Base-by-base conservation (phyloP, 2,888 invertebrate genomes). In the Endotricha flammealis region DNA sequence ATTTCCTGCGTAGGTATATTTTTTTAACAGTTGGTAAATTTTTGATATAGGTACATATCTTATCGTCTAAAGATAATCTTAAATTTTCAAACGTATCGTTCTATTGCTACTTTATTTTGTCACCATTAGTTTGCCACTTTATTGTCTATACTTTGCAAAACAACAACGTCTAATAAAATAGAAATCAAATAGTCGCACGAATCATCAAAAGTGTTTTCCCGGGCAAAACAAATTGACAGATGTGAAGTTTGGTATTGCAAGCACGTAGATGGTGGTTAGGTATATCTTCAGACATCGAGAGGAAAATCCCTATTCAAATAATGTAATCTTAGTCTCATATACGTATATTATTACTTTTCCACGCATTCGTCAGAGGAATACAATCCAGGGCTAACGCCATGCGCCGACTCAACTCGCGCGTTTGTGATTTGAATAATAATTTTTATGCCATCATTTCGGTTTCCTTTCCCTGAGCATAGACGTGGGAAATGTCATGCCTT, bases 351-450 rank as follows among this genome's bases (percentile, higher is more conserved):
- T 74, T 69, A 71, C 73, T 72, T 74, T 73, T 69, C 63, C 72
- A 66, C 63, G 66, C 65, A 77, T 74, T 71, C 75, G 73, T 77
- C 80, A 74, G 65, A 58, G 60, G 70, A 74, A 79, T 77, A 82
- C 73, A 80, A 79, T 80, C 78, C 79, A 74, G 77, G 75, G 68
- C 67, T 75, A 72, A 73, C 76, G 77, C 78, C 72, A 67, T 67
- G 65, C 67, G 68, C 62, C 74, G 64, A 67, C 66, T 64, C 62
- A n/a, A 67, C 66, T 64, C 61, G 67, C 65, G 57, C 55, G 62
- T 53, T 68, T 83, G 82, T 83, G 83, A 78, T 83, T 82, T 83
- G 85, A 85, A 86, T 85, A 85, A 80, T 82, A 85, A 85, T 82
- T 74, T 75, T 76, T 70, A 68, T 73, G 64, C 70, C 72, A 71